Evolutionary conservation across 2,113 vertebrate species (phyloP), one percentile per base, ranked within the genome.

Genomic region (Lampris megalopsis): DNA sequence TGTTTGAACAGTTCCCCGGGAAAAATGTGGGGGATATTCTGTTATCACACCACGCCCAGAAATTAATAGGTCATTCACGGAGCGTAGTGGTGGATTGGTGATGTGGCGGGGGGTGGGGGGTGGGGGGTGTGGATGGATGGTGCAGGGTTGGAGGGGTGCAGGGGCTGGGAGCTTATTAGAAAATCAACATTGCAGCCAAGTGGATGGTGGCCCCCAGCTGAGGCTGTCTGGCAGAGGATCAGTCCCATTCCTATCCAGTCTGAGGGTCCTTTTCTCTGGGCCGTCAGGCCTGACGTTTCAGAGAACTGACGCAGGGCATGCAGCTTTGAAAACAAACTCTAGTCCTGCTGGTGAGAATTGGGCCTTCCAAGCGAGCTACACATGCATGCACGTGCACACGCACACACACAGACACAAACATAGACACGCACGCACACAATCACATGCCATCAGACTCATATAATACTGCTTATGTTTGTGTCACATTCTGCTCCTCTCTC

Each of bases 271-370:
- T 87, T 88, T 91, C 86, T 91, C 77, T 77, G 70, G 78, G 61
- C 79, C 60, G 68, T 89, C 89, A 92, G 69, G 63, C 61, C 79
- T 56, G 81, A 86, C 75, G 73, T 88, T 81, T 85, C 45, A 0
- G 77, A 64, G 83, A 89, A 81, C 85, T 88, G 87, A 91, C 62
- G 73, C 80, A 85, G 88, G 71, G 82, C 37, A 67, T 54, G 76
- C 87, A 72, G 81, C 88, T 85, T 89, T 72, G 47, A 85, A 92
- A 90, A 91, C 75, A 80, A 87, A 70, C 82, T 83, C 86, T 86
- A 79, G 85, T 92, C 91, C 90, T 85, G 90, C 90, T 93, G 91
- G 90, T 93, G 89, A 88, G 92, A 93, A 93, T 82, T 66, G 84
- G 86, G 47, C 48, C 9, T 59, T 73, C 72, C 80, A 64, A 73